A percentile compares a stretch with the other conserved stretches of the same genome.
These are phyloP conservation scores for Trypoxylus dichotomus DNA, from an alignment of 1,140 invertebrate genomes.

Conservation along the genomic window DNA sequence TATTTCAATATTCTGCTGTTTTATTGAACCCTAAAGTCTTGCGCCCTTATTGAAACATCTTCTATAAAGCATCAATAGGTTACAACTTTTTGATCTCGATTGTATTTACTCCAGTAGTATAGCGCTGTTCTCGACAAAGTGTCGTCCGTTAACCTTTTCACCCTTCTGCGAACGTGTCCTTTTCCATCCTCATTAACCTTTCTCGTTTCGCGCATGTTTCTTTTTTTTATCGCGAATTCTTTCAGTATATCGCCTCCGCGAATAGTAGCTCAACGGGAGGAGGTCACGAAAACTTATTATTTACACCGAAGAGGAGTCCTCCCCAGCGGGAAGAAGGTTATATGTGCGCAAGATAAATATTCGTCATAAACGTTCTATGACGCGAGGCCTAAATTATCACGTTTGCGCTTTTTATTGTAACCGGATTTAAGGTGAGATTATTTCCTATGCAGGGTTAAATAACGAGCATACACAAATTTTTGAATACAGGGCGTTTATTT, in stretches of 20 bases:
- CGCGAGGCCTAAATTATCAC: neutral
- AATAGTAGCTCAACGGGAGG: neutral
- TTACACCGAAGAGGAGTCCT: neutral
- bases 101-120: neutral
- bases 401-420: neutral
- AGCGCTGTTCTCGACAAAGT: neutral
- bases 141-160: constrained; percentile 15
- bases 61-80: too few species aligned
- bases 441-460: too few species aligned
- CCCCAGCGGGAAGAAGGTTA: neutral
- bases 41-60: too few species aligned
- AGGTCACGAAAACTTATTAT: neutral
- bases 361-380: neutral
- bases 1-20: too few species aligned
- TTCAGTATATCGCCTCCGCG: neutral
- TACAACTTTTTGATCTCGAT: too few species aligned
- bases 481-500: too few species aligned
- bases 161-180: constrained; percentile 13
- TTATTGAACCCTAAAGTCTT: too few species aligned
- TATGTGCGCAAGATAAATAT: neutral
- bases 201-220: neutral
- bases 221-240: constrained; percentile 12
- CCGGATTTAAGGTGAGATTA: neutral
- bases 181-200: constrained; percentile 23
- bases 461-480: too few species aligned